Percentiles rank a stretch among this genome's conserved stretches.
Conservation (phyloP, 2,113 vertebrate genomes). For the Podarcis raffonei region DNA sequence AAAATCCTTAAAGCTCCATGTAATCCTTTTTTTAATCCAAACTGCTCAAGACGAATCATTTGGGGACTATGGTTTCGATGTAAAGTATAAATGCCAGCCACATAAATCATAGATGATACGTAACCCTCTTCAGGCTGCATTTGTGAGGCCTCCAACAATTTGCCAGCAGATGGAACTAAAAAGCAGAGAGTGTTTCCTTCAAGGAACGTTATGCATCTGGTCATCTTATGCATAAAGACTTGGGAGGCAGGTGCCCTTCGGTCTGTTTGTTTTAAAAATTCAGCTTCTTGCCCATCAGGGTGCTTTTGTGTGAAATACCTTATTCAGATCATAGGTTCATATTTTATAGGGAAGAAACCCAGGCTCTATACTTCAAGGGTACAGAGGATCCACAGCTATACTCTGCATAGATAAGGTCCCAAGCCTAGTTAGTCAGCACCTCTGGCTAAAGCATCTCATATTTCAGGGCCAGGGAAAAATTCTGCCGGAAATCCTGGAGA, state of each 20-base stretch:
- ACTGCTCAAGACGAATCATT: not conserved
- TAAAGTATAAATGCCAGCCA: not conserved
- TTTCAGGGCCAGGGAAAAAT: too few relatives aligned
- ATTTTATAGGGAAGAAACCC: not conserved
- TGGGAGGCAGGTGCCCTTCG: too few relatives aligned
- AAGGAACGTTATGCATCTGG: not conserved
- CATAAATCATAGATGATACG: not conserved
- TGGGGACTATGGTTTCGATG: too few relatives aligned
- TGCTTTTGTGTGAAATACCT: not conserved
- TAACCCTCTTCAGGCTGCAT: not conserved
- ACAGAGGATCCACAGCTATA: not conserved
- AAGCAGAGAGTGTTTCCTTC: not conserved
- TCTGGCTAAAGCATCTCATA: too few relatives aligned
- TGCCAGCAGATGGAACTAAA: conserved; percentile 2
- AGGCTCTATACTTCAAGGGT: not conserved
- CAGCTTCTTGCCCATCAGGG: not conserved
- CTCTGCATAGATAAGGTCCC: too few relatives aligned
- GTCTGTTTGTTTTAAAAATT: not conserved
- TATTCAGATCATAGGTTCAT: not conserved
- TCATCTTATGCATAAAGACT: not conserved
- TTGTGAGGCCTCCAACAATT: not conserved
- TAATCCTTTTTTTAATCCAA: not conserved
- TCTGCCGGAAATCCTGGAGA: too few relatives aligned
- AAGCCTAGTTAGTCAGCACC: too few relatives aligned
- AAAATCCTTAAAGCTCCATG: too few relatives aligned